Conservation (phyloP, 2,888 invertebrate species). For the Acronicta aceris region DNA sequence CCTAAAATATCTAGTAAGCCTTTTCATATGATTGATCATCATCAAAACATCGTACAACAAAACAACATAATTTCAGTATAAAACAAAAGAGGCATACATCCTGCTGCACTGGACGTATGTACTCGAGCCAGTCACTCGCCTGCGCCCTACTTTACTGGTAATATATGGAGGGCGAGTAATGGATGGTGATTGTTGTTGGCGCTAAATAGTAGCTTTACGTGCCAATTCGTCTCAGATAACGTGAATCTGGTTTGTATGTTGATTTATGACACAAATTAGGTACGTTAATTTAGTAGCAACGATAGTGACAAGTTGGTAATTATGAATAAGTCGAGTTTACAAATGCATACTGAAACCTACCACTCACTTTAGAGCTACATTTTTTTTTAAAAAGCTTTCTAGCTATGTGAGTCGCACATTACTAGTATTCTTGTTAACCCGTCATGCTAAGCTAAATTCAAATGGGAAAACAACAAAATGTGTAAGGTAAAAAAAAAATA, state of each 20-base stretch:
- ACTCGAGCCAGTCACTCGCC: conserved; percentile 54
- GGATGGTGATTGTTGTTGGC: conserved; percentile 49
- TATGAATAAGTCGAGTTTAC: not conserved
- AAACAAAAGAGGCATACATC: conserved; percentile 26
- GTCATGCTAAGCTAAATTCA: too few species aligned
- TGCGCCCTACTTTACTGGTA: conserved; percentile 31
- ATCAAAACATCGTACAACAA: conserved; percentile 26
- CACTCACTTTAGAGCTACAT: too few species aligned
- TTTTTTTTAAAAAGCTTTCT: too few species aligned
- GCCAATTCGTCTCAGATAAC: conserved; percentile 49
- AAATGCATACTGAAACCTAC: not conserved
- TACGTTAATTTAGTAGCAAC: conserved; percentile 8
- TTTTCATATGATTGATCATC: too few species aligned
- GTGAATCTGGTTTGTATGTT: conserved; percentile 34
- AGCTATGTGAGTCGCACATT: too few species aligned
- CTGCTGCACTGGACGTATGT: conserved; percentile 23
- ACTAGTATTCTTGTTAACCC: too few species aligned
- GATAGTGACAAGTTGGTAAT: not conserved
- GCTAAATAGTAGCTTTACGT: conserved; percentile 48
- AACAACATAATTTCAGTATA: conserved; percentile 22
- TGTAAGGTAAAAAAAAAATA: too few species aligned
- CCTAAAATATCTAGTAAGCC: too few species aligned
- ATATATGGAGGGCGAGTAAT: conserved; percentile 50
- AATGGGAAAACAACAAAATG: too few species aligned
- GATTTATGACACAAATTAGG: conserved; percentile 18